Conservation (phyloP, 2,888 invertebrate genomes). For the Drosophila quasianomalipes region DNA sequence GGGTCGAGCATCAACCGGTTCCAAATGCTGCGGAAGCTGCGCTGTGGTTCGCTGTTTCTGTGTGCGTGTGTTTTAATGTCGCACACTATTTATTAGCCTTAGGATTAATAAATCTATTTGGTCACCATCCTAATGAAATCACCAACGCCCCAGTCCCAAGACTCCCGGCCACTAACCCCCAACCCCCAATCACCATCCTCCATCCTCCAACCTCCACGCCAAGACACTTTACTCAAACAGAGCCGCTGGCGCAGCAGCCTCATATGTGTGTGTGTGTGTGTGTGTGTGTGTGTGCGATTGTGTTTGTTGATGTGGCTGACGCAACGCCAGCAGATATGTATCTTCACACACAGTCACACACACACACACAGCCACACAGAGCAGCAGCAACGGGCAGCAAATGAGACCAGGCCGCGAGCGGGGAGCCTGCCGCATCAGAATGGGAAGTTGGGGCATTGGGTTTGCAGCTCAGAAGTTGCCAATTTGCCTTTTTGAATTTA, state of each 20-base stretch:
- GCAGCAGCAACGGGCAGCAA: slow-evolving; percentile 48
- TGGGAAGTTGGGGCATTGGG: slow-evolving; percentile 2
- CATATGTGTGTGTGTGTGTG: slow-evolving; percentile 43
- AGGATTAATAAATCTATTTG: slow-evolving; percentile 85
- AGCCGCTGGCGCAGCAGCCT: slow-evolving; percentile 38
- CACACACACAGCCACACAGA: slow-evolving; percentile 27
- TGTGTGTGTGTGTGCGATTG: slow-evolving; percentile 39
- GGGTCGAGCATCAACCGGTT: slow-evolving; percentile 44
- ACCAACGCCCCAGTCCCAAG: slow-evolving; percentile 50
- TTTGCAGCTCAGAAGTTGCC: slow-evolving; percentile 72
- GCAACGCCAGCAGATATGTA: slow-evolving; percentile 70
- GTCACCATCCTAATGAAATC: slow-evolving; percentile 83
- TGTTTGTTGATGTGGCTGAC: slow-evolving; percentile 67
- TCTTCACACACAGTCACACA: slow-evolving; percentile 58
- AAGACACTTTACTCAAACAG: slow-evolving; percentile 3
- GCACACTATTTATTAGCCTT: slow-evolving; percentile 84
- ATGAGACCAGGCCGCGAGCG: slow-evolving; percentile 38
- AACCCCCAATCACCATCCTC: slow-evolving; percentile 46
- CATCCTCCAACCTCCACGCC: background rate
- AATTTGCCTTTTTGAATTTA: slow-evolving; percentile 83
- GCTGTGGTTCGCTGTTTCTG: slow-evolving; percentile 54
- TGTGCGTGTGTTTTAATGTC: slow-evolving; percentile 62
- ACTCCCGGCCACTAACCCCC: slow-evolving; percentile 16
- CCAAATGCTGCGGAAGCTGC: slow-evolving; percentile 34
- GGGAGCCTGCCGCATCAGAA: background rate